Base-by-base conservation (phyloP, 2,113 vertebrate genomes). In the Thamnophis sirtalis region DNA sequence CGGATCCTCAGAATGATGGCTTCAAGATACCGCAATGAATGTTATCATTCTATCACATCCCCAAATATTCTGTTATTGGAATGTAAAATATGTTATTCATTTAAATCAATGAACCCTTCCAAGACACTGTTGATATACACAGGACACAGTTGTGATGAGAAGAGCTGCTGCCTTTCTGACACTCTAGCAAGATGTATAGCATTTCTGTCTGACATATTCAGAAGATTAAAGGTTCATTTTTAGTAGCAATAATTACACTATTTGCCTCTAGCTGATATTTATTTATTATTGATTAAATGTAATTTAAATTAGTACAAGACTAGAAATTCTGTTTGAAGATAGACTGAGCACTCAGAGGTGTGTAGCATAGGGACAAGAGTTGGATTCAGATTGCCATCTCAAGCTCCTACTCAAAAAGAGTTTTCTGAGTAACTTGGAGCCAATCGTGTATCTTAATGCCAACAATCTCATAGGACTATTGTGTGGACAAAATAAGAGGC, bases 31-130 rank as follows among this genome's bases (percentile, higher is more conserved):
- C 53, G 49, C 49, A n/a, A 53, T 28, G 2, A 86, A n/a, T 54
- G 51, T 22, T n/a, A 54, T 87, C 86, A 33, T 51, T 54, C 51
- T n/a, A 51, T 54, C 86, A 85, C 43, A 48, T 86, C 89, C 86
- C 26, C 73, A 90, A 33, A 1, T 88, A 53, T 43, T 88, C 0
- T 63, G 13, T 89, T 38, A 43, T 2, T 60, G 58, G 86, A 94
- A 93, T 73, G 26, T 13, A 84, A 91, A 92, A 26, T 0, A 48
- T 48, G 94, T 90, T 58, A 28, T 33, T 93, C 63, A 91, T 91
- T 26, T 43, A 91, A 15, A 21, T 91, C 33, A 28, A 73, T 55
- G 84, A 84, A 92, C 9, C 38, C 21, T 86, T 6, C 38, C 2
- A 80, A 10, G 28, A 24, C 73, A 58, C 33, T 58, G 87, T 58